Percentiles rank a stretch among this genome's conserved stretches.
Evolutionary conservation across 2,888 invertebrate genomes (phyloP).

Genomic region (Hybos culiciformis): DNA sequence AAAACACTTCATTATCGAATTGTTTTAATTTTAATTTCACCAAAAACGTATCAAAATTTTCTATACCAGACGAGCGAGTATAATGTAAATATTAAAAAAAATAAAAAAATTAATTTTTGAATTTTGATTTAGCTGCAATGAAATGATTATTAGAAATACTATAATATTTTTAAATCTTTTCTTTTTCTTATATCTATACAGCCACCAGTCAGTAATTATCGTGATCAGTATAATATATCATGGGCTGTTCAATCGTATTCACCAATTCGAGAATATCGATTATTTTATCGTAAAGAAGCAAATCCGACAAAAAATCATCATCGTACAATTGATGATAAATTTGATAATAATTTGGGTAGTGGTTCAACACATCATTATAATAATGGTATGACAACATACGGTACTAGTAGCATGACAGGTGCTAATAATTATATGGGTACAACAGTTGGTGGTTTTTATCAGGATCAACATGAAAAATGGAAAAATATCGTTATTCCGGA

Average conservation of each 20-base stretch:
- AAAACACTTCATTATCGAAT: too few species aligned
- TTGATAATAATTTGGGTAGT: conserved; percentile 11
- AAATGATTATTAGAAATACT: too few species aligned
- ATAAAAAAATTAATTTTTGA: too few species aligned
- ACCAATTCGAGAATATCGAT: conserved; percentile 38
- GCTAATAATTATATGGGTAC: conserved; percentile 2
- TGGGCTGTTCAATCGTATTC: conserved; percentile 42
- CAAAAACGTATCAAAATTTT: too few species aligned
- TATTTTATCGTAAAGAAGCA: conserved; percentile 38
- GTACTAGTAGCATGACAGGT: conserved; percentile 3
- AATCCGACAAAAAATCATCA: conserved; percentile 11
- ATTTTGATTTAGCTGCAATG: too few species aligned
- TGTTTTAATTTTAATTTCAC: too few species aligned
- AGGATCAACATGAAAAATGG: conserved; percentile 13
- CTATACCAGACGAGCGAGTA: too few species aligned
- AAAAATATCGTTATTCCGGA: conserved; percentile 17
- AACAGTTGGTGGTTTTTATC: conserved; percentile 6
- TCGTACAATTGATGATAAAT: conserved; percentile 10
- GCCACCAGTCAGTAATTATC: conserved; percentile 35
- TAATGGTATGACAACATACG: conserved; percentile 7
- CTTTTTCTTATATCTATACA: conserved; percentile 3
- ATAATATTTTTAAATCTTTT: conserved; percentile 2
- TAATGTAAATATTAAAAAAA: too few species aligned
- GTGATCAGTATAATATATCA: conserved; percentile 39
- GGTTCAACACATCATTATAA: too few species aligned